phyloP scores from a whole-genome alignment of 2,113 vertebrate species.

The Zosterops borbonicus region DNA sequence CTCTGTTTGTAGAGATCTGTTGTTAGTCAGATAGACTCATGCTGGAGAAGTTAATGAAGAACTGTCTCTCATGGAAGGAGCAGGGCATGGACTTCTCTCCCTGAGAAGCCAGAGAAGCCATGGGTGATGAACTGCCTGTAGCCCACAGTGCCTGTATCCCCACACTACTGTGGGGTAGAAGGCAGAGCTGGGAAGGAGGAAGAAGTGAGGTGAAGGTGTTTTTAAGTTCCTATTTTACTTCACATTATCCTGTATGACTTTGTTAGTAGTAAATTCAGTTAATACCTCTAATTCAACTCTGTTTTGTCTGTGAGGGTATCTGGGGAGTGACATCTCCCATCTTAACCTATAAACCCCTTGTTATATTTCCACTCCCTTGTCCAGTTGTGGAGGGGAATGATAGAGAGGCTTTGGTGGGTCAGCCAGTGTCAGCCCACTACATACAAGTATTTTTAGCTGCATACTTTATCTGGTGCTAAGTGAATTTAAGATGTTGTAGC shows the following conservation, averaged over 20 bases:
- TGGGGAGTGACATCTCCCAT: neutral
- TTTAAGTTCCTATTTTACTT: neutral
- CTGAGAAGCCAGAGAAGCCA: neutral
- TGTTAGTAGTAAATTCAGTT: neutral
- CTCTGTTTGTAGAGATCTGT: neutral
- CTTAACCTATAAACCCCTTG: neutral
- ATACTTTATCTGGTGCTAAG: neutral
- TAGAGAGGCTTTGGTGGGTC: neutral
- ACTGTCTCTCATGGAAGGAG: neutral
- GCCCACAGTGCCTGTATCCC: neutral
- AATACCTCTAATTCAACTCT: neutral
- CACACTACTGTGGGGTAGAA: rapidly evolving
- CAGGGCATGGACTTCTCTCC: neutral
- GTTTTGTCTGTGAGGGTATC: neutral
- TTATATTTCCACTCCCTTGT: neutral
- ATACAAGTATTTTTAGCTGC: neutral
- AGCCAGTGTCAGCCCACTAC: neutral
- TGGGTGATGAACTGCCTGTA: neutral
- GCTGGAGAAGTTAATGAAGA: neutral
- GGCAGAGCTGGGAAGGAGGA: neutral
- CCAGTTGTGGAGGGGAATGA: neutral
- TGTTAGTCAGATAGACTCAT: neutral
- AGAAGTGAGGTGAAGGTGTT: neutral
- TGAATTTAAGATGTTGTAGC: neutral
- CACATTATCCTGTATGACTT: neutral